A percentile compares a stretch with the other conserved stretches of the same genome.
Conservation (phyloP, 2,888 invertebrate genomes). For the Morpho achilles region DNA sequence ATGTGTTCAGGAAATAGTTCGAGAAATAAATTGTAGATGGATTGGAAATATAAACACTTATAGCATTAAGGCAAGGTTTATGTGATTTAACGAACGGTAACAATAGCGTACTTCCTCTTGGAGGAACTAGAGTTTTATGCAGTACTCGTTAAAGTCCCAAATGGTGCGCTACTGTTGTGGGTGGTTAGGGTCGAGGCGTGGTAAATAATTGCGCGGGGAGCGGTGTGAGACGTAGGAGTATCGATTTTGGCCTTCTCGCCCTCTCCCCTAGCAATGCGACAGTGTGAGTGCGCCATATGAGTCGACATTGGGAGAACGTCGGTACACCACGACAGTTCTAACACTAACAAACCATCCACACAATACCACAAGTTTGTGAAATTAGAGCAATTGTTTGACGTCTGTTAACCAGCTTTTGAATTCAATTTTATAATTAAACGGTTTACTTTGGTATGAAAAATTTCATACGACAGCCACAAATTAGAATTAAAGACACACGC, state of each 20-base stretch:
- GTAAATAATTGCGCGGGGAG: conserved; percentile 53
- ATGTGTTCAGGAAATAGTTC: background rate
- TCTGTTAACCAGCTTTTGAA: conserved; percentile 3
- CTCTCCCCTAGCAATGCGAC: conserved; percentile 69
- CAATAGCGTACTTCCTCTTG: conserved; percentile 23
- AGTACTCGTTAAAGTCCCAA: conserved; percentile 61
- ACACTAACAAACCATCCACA: conserved; percentile 53
- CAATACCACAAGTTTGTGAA: conserved; percentile 15
- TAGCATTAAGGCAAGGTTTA: conserved; percentile 16
- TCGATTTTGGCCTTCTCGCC: conserved; percentile 76
- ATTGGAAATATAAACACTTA: conserved; percentile 14
- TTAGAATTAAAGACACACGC: background rate
- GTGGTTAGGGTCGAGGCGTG: conserved; percentile 70
- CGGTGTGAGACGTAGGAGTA: conserved; percentile 69
- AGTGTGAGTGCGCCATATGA: conserved; percentile 70
- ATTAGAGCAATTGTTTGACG: conserved; percentile 16
- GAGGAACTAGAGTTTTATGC: conserved; percentile 59
- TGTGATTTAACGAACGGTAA: conserved; percentile 15
- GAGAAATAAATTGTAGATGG: conserved; percentile 11
- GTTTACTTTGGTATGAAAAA: background rate
- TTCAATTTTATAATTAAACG: too few species aligned
- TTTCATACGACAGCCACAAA: background rate
- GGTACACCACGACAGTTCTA: conserved; percentile 48
- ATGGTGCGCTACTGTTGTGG: conserved; percentile 66
- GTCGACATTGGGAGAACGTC: conserved; percentile 55